These are phyloP conservation scores for Eupelmus urozonus DNA, from an alignment of 2,888 invertebrate species.

Conservation along the genomic window DNA sequence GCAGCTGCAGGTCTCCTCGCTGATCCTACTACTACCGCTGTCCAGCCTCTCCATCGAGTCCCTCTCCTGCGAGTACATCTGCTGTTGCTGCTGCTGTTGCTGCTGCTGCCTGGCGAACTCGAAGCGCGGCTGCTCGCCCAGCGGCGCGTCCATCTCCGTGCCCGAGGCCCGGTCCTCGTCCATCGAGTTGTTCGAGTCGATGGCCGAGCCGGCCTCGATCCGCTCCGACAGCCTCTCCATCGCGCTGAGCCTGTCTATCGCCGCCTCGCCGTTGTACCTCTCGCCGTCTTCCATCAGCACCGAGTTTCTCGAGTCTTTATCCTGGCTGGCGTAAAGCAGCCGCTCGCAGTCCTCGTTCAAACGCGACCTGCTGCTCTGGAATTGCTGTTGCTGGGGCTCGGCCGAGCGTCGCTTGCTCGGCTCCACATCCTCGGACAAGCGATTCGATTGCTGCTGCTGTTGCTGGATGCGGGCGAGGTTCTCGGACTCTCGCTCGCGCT, in stretches of 20 bases:
- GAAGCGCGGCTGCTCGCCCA: constrained; percentile 62
- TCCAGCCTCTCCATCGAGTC: constrained; percentile 69
- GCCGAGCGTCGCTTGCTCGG: constrained; percentile 44
- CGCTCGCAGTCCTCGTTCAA: constrained; percentile 59
- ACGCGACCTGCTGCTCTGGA: constrained; percentile 48
- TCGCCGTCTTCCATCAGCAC: constrained; percentile 58
- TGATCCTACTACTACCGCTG: constrained; percentile 66
- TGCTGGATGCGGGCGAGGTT: constrained; percentile 61
- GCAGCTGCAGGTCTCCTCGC: constrained; percentile 74
- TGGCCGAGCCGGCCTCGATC: constrained; percentile 72
- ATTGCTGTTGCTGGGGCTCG: constrained; percentile 48
- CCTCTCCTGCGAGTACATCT: constrained; percentile 64
- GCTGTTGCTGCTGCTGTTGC: constrained; percentile 43
- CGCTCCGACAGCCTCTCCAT: constrained; percentile 72
- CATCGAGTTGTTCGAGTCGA: constrained; percentile 69
- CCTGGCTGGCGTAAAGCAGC: constrained; percentile 55
- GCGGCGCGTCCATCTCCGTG: constrained; percentile 61
- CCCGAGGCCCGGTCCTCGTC: constrained; percentile 69
- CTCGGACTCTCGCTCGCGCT: constrained; percentile 72
- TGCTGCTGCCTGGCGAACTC: constrained; percentile 65
- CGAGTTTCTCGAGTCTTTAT: constrained; percentile 56
- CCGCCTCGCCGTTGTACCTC: constrained; percentile 63
- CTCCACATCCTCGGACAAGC: constrained; percentile 57
- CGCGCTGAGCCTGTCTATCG: constrained; percentile 69
- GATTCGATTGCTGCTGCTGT: constrained; percentile 47